These are phyloP conservation scores for Lerista edwardsae DNA, from an alignment of 2,797 vertebrate genomes.

Conservation along the genomic window DNA sequence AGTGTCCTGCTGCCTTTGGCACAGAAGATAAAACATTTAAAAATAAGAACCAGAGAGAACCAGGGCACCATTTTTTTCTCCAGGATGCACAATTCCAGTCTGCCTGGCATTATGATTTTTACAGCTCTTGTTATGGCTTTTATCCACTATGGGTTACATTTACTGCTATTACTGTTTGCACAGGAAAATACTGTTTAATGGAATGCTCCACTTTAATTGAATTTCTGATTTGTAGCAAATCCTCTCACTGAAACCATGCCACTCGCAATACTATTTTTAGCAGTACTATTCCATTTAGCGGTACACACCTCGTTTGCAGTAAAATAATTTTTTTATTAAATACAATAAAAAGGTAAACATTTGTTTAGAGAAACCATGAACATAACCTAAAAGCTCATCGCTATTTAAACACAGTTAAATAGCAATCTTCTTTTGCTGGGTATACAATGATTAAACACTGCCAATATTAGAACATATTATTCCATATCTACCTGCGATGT, in stretches of 20 bases:
- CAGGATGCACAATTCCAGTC: neutral
- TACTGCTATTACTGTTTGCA: too few relatives aligned
- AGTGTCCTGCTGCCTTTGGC: neutral
- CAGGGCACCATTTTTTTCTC: neutral
- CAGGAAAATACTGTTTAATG: neutral
- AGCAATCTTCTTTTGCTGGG: neutral
- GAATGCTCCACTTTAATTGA: neutral
- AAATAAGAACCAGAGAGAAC: neutral
- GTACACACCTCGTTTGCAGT: too few relatives aligned
- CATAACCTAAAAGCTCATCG: neutral
- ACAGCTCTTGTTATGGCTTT: neutral
- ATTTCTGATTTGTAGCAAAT: neutral
- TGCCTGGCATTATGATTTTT: neutral
- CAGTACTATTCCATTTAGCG: too few relatives aligned
- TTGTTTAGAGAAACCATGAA: neutral
- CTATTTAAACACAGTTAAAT: neutral
- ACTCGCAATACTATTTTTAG: neutral
- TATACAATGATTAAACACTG: neutral
- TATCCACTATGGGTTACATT: neutral
- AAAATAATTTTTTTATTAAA: too few relatives aligned
- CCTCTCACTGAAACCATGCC: neutral
- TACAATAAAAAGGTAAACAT: neutral
- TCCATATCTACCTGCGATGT: constrained; percentile 86
- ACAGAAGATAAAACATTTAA: neutral
- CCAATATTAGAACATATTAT: neutral